Evolutionary conservation across 2,888 invertebrate genomes (phyloP).

Genomic region (Mystacides longicornis): DNA sequence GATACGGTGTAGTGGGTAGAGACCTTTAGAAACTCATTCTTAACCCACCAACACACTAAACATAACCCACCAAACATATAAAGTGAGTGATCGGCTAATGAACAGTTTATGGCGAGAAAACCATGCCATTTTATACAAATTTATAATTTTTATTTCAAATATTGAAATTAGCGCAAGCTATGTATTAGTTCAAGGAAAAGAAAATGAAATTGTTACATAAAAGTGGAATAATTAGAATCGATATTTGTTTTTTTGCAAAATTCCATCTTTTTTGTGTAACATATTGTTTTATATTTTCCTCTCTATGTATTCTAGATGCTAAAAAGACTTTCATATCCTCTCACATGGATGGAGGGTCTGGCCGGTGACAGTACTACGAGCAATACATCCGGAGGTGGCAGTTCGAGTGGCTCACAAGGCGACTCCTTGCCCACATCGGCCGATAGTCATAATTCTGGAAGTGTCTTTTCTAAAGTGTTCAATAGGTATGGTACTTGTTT

Average conservation of each 20-base stretch:
- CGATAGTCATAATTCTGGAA: conserved; percentile 57
- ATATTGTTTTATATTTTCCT: not conserved
- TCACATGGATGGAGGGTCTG: conserved; percentile 86
- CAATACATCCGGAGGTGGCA: conserved; percentile 50
- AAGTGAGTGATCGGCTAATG: no score
- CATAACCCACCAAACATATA: no score
- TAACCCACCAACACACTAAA: no score
- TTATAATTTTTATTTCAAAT: no score
- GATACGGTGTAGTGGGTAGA: no score
- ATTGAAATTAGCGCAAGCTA: no score
- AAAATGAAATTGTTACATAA: no score
- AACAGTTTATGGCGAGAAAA: no score
- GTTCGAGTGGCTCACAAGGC: conserved; percentile 49
- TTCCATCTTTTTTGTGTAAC: not conserved
- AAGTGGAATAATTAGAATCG: no score
- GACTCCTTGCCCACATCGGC: conserved; percentile 53
- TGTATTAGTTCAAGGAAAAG: no score
- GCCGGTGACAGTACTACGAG: conserved; percentile 63
- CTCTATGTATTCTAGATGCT: conserved; percentile 58
- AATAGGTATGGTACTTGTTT: conserved; percentile 76
- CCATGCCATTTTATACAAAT: no score
- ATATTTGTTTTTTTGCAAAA: not conserved
- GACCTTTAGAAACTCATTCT: no score
- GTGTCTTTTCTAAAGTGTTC: conserved; percentile 86
- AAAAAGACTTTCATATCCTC: conserved; percentile 83